These are phyloP conservation scores for Catocala nupta DNA, from an alignment of 2,888 invertebrate species.

Conservation along the genomic window DNA sequence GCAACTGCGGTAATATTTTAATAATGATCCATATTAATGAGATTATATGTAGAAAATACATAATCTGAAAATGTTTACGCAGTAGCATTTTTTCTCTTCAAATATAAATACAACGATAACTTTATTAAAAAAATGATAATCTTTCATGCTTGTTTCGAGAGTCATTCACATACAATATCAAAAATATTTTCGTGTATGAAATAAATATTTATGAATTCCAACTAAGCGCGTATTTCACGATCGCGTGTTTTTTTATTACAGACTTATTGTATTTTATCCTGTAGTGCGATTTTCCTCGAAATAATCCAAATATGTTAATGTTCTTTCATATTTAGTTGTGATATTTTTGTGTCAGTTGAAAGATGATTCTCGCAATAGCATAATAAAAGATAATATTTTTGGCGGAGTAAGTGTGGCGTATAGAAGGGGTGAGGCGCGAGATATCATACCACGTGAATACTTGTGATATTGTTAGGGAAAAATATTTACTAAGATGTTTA, in stretches of 20 bases:
- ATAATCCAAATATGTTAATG: conserved; percentile 51
- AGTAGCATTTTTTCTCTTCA: too few relatives aligned
- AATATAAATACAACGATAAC: too few relatives aligned
- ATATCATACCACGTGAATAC: conserved; percentile 3
- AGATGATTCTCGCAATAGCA: conserved; percentile 21
- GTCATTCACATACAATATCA: background rate
- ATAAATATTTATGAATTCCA: conserved; percentile 45
- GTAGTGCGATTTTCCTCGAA: conserved; percentile 33
- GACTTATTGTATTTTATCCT: conserved; percentile 32
- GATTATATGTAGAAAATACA: too few relatives aligned
- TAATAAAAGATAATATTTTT: conserved; percentile 48
- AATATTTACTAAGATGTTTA: background rate
- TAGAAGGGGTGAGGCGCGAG: conserved; percentile 2
- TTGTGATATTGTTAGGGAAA: conserved; percentile 6
- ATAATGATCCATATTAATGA: too few relatives aligned
- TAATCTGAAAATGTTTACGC: too few relatives aligned
- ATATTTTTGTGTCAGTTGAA: conserved; percentile 39
- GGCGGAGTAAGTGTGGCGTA: conserved; percentile 16
- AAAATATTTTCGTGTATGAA: conserved; percentile 21
- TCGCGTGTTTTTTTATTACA: conserved; percentile 22
- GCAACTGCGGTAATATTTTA: too few relatives aligned
- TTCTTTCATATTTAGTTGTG: conserved; percentile 44
- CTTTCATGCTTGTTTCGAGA: too few relatives aligned
- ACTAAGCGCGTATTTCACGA: conserved; percentile 34
- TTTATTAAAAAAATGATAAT: too few relatives aligned